Evolutionary conservation across 1,140 invertebrate species (phyloP).

Genomic region (Bombus ignitus): DNA sequence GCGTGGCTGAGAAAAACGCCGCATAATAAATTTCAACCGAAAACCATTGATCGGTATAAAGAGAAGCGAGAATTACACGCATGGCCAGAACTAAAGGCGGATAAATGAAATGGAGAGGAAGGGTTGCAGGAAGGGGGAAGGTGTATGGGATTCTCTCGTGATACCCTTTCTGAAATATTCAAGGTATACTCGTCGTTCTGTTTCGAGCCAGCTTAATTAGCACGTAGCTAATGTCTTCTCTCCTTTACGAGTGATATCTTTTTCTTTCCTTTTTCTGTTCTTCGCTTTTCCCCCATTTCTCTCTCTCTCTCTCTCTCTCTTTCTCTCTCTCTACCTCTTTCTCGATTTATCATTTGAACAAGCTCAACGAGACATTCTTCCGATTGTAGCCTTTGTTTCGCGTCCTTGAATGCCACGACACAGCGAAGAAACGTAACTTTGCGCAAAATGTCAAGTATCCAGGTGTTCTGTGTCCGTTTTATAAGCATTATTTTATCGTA

Average conservation of each 20-base stretch:
- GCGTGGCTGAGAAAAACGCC: too few relatives aligned
- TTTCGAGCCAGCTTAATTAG: slow-evolving; percentile 73
- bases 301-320: neutral
- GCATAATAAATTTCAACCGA: neutral
- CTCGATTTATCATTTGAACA: slow-evolving; percentile 39
- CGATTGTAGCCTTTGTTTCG: slow-evolving; percentile 30
- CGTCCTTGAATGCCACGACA: neutral
- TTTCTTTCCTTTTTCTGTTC: neutral
- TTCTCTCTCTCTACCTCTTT: neutral
- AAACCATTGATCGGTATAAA: neutral
- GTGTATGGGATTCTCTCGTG: slow-evolving; percentile 8
- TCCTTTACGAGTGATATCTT: slow-evolving; percentile 17
- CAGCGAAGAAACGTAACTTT: neutral
- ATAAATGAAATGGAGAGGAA: slow-evolving; percentile 15
- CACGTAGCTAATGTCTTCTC: slow-evolving; percentile 50
- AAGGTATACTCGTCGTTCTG: slow-evolving; percentile 51
- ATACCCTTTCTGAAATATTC: slow-evolving; percentile 73
- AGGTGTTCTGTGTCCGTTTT: neutral
- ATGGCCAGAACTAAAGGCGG: neutral
- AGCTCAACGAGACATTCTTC: slow-evolving; percentile 1
- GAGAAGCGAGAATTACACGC: neutral
- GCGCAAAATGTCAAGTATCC: neutral
- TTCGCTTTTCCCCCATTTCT: neutral
- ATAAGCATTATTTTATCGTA: neutral
- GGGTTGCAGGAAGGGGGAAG: neutral